Conservation (phyloP, 2,113 vertebrate species). For the Irena cyanogastra region DNA sequence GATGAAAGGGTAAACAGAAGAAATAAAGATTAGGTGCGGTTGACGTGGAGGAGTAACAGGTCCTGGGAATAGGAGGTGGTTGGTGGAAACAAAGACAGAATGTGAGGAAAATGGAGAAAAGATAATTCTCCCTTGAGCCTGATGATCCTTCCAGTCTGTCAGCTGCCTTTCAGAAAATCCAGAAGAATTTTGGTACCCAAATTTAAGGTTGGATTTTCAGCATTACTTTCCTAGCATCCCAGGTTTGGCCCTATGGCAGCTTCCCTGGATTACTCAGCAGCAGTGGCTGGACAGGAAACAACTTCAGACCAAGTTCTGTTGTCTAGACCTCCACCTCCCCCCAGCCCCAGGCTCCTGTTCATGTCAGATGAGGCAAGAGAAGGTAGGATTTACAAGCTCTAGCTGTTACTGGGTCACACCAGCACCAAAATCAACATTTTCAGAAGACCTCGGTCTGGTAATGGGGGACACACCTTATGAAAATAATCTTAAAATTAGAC, state of each 20-base stretch:
- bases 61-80: not conserved
- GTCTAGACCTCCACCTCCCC: not conserved
- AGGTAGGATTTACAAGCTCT: not conserved
- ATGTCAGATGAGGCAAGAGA: not conserved
- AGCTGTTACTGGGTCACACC: not conserved
- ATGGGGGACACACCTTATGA: not conserved
- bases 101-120: not conserved
- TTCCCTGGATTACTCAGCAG: not conserved
- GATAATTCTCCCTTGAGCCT: not conserved
- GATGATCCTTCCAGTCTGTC: not conserved
- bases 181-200: not conserved
- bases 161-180: not conserved
- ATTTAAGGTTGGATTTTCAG: not conserved
- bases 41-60: not conserved
- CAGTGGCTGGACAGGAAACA: not conserved
- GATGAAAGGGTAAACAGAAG: not conserved
- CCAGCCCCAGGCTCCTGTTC: not conserved
- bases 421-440: not conserved
- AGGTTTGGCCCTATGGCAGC: not conserved
- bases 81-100: not conserved
- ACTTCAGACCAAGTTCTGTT: not conserved
- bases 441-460: not conserved
- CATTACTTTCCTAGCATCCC: not conserved
- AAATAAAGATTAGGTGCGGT: not conserved
- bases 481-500: not conserved